Percentiles rank a stretch among this genome's conserved stretches.
These are phyloP conservation scores for Perdita meconis DNA, from an alignment of 2,888 invertebrate genomes.

Conservation along the genomic window DNA sequence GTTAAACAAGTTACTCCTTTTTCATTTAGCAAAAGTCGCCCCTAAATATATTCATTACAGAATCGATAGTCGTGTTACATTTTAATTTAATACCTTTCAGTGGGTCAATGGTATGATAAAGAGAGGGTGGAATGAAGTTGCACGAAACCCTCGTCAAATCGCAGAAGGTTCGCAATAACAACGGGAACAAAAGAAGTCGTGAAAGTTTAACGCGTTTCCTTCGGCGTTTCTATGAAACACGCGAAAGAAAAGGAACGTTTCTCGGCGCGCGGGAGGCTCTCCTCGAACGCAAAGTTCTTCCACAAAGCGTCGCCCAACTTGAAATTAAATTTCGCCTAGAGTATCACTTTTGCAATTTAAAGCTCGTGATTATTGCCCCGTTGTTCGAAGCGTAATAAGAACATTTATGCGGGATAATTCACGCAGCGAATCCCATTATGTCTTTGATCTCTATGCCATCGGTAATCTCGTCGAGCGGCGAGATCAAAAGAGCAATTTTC, in stretches of 20 bases:
- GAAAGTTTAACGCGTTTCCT: constrained; percentile 13
- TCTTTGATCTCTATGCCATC: constrained; percentile 38
- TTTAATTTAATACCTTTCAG: too few relatives aligned
- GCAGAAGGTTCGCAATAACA: neutral
- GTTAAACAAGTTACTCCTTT: too few relatives aligned
- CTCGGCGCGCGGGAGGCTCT: neutral
- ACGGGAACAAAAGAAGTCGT: constrained; percentile 21
- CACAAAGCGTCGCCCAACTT: constrained; percentile 21
- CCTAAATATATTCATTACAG: too few relatives aligned
- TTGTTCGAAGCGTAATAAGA: constrained; percentile 28
- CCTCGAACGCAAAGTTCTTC: neutral
- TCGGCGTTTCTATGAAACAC: constrained; percentile 11
- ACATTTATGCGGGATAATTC: constrained; percentile 30
- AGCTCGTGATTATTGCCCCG: constrained; percentile 38
- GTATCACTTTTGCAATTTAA: constrained; percentile 38
- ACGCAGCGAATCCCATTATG: constrained; percentile 40
- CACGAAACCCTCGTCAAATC: constrained; percentile 11
- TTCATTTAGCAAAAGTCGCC: too few relatives aligned
- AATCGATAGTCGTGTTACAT: too few relatives aligned
- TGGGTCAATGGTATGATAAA: neutral
- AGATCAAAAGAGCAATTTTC: constrained; percentile 45
- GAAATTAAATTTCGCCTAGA: constrained; percentile 47
- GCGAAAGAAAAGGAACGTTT: neutral
- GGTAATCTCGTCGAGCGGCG: constrained; percentile 28
- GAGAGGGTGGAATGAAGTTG: neutral